phyloP scores from a whole-genome alignment of 1,140 invertebrate genomes.

The Antheraea mylitta region DNA sequence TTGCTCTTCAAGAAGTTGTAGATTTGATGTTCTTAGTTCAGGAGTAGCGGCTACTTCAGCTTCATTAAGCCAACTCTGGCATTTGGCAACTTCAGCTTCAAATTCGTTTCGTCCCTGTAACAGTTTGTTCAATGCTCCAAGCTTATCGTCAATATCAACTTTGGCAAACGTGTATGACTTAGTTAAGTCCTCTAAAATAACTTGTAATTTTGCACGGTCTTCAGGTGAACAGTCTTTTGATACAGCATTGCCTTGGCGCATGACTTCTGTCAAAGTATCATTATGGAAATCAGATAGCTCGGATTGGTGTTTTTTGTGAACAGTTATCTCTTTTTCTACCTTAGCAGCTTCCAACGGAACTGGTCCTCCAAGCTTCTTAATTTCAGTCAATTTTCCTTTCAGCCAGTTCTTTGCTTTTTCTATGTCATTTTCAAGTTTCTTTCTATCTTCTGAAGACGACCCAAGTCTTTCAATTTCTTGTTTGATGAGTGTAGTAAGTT shows the following conservation, averaged over 20 bases:
- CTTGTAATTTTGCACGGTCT: slow-evolving; percentile 83
- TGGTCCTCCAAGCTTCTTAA: slow-evolving; percentile 87
- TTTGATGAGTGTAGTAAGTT: slow-evolving; percentile 85
- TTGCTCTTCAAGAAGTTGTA: slow-evolving; percentile 92
- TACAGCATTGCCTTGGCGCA: slow-evolving; percentile 87
- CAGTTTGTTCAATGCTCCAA: slow-evolving; percentile 85
- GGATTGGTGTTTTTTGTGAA: slow-evolving; percentile 85
- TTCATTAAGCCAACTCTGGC: slow-evolving; percentile 92
- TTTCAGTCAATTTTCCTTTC: slow-evolving; percentile 85
- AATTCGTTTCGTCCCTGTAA: slow-evolving; percentile 88
- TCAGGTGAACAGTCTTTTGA: slow-evolving; percentile 89
- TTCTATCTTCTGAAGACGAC: slow-evolving; percentile 83
- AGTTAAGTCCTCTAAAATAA: slow-evolving; percentile 83
- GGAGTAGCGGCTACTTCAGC: slow-evolving; percentile 90
- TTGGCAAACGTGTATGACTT: slow-evolving; percentile 85
- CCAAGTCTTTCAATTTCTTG: slow-evolving; percentile 86
- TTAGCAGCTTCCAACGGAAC: slow-evolving; percentile 85
- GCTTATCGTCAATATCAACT: slow-evolving; percentile 86
- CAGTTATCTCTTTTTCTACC: slow-evolving; percentile 88
- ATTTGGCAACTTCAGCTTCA: slow-evolving; percentile 89
- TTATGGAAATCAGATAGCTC: slow-evolving; percentile 90
- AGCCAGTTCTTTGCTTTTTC: slow-evolving; percentile 90
- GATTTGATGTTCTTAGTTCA: slow-evolving; percentile 87
- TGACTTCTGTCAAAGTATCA: slow-evolving; percentile 85
- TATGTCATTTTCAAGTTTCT: slow-evolving; percentile 87